phyloP scores from a whole-genome alignment of 2,888 invertebrate genomes.

The Phlogophora meticulosa region DNA sequence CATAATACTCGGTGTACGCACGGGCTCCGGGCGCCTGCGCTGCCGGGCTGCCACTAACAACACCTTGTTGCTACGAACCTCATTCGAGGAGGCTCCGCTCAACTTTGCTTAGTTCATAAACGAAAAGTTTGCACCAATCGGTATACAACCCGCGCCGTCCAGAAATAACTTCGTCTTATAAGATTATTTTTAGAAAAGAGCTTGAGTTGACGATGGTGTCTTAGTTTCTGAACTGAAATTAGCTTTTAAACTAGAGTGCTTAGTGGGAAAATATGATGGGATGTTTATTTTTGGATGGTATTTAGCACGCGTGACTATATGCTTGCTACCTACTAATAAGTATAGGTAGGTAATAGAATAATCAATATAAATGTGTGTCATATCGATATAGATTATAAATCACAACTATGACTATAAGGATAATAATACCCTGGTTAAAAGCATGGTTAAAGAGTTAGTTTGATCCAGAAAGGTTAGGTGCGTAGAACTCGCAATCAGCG shows the following conservation, averaged over 20 bases:
- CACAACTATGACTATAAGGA: too few species aligned
- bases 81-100: slow-evolving; percentile 56
- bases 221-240: slow-evolving; percentile 22
- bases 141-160: slow-evolving; percentile 31
- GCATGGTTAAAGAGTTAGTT: too few species aligned
- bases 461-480: too few species aligned
- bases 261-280: not conserved
- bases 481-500: too few species aligned
- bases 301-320: not conserved
- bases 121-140: slow-evolving; percentile 54
- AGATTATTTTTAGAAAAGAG: slow-evolving; percentile 29
- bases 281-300: not conserved
- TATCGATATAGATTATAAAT: not conserved
- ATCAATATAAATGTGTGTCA: not conserved
- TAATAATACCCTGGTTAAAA: too few species aligned
- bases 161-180: slow-evolving; percentile 36
- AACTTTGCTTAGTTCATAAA: slow-evolving; percentile 58
- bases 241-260: slow-evolving; percentile 18
- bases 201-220: slow-evolving; percentile 19
- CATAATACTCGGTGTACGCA: not conserved
- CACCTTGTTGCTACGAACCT: slow-evolving; percentile 72
- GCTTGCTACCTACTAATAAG: not conserved
- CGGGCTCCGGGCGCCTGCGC: slow-evolving; percentile 20
- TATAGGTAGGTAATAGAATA: not conserved
- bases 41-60: slow-evolving; percentile 64